Conservation (phyloP, 1,140 invertebrate species). For the Homalodisca vitripennis region DNA sequence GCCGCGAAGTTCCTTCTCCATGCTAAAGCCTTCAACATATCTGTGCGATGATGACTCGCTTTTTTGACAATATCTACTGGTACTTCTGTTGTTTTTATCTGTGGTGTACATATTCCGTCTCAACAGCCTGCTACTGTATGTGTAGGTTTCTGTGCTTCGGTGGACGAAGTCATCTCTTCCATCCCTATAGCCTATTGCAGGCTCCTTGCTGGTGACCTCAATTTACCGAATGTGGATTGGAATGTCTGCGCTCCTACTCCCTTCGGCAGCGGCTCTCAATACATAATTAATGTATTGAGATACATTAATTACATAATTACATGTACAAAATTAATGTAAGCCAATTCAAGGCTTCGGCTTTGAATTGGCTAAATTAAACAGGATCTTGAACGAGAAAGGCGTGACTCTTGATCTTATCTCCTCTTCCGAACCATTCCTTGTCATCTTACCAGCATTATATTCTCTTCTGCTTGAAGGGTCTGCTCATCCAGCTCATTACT, state of each 20-base stretch:
- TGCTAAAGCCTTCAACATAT: background rate
- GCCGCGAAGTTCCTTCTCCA: no score
- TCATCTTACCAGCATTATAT: background rate
- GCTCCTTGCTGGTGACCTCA: background rate
- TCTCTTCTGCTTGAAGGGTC: background rate
- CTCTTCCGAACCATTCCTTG: background rate
- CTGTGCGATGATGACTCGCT: background rate
- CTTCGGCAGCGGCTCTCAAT: background rate
- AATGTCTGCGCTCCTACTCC: background rate
- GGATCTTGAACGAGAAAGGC: background rate
- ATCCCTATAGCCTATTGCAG: background rate
- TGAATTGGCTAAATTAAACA: background rate
- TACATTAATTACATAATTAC: no score
- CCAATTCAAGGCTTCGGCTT: background rate
- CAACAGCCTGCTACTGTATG: background rate
- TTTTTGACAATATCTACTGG: constrained; percentile 1
- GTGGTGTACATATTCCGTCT: constrained; percentile 1
- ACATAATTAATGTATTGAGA: background rate
- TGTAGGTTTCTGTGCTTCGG: background rate
- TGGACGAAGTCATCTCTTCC: background rate
- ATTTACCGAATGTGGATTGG: background rate
- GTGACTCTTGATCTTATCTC: background rate
- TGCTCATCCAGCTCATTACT: background rate
- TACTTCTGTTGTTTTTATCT: background rate
- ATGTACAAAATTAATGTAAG: no score